phyloP scores from a whole-genome alignment of 2,113 vertebrate species.

The Campylomormyrus tamandua region DNA sequence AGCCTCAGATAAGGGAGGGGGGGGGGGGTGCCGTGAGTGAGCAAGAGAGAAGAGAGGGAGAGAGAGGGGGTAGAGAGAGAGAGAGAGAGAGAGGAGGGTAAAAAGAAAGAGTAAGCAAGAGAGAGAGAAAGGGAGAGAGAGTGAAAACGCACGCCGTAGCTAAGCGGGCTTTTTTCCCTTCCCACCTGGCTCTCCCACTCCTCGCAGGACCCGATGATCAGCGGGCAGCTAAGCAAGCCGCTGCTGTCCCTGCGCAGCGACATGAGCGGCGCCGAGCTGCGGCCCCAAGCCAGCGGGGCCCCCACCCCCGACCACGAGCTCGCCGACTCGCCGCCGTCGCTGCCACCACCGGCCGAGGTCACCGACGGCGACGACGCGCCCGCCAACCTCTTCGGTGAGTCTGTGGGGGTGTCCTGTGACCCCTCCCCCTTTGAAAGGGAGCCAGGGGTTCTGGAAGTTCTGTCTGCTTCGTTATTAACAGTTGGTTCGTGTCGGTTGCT shows the following conservation, averaged over 20 bases:
- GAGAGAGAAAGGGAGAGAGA: slow-evolving; percentile 52
- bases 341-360: slow-evolving; percentile 80
- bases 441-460: background rate
- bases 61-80: slow-evolving; percentile 35
- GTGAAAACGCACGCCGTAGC: slow-evolving; percentile 48
- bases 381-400: slow-evolving; percentile 96
- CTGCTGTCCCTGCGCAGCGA: slow-evolving; percentile 92
- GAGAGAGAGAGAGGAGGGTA: slow-evolving; percentile 57
- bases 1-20: slow-evolving; percentile 68
- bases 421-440: background rate
- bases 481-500: background rate
- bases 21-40: slow-evolving; percentile 60
- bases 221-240: slow-evolving; percentile 97
- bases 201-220: slow-evolving; percentile 95
- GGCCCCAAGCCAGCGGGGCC: slow-evolving; percentile 85
- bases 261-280: slow-evolving; percentile 94
- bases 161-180: slow-evolving; percentile 63
- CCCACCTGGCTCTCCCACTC: slow-evolving; percentile 45
- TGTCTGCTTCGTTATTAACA: background rate
- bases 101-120: slow-evolving; percentile 57
- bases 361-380: slow-evolving; percentile 86
- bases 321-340: slow-evolving; percentile 85
- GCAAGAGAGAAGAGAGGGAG: slow-evolving; percentile 36
- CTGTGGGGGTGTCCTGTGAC: background rate
- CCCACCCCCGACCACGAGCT: slow-evolving; percentile 86